These are phyloP conservation scores for Cololabis saira DNA, from an alignment of 2,113 vertebrate species.

Conservation along the genomic window DNA sequence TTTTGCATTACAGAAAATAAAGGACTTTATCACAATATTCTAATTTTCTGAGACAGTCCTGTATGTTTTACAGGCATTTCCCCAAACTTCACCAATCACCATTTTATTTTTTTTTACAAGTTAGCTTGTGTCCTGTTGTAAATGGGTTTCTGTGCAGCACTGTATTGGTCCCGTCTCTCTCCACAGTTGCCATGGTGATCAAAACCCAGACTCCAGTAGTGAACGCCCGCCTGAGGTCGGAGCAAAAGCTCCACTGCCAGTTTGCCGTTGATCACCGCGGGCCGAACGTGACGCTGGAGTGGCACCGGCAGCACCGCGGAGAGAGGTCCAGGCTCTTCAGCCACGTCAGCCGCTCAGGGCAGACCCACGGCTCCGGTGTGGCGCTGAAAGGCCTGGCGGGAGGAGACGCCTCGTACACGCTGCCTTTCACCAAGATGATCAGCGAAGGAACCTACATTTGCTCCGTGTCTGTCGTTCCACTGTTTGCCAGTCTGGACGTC, in stretches of 20 bases:
- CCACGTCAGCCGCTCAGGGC: constrained; percentile 47
- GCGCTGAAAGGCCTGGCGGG: constrained; percentile 44
- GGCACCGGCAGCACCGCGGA: constrained; percentile 64
- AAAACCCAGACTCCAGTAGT: constrained; percentile 67
- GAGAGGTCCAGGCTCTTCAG: constrained; percentile 60
- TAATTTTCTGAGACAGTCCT: too few relatives aligned
- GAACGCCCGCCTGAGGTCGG: constrained; percentile 50
- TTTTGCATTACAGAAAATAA: too few relatives aligned
- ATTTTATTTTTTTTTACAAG: too few relatives aligned
- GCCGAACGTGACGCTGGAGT: constrained; percentile 50
- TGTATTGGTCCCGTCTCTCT: constrained; percentile 1
- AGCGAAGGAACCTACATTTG: constrained; percentile 77
- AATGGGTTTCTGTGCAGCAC: neutral
- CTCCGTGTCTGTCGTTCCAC: constrained; percentile 63
- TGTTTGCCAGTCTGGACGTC: constrained; percentile 60
- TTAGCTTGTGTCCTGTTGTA: neutral
- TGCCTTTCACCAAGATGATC: constrained; percentile 48
- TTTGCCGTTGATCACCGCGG: constrained; percentile 74
- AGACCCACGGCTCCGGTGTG: constrained; percentile 47
- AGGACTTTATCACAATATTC: too few relatives aligned
- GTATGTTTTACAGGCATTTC: too few relatives aligned
- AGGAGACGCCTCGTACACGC: constrained; percentile 74
- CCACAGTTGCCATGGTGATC: constrained; percentile 73
- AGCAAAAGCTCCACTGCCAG: constrained; percentile 76
- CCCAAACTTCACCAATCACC: too few relatives aligned